These are phyloP conservation scores for Habrosyne pyritoides DNA, from an alignment of 2,888 invertebrate species.

Conservation along the genomic window DNA sequence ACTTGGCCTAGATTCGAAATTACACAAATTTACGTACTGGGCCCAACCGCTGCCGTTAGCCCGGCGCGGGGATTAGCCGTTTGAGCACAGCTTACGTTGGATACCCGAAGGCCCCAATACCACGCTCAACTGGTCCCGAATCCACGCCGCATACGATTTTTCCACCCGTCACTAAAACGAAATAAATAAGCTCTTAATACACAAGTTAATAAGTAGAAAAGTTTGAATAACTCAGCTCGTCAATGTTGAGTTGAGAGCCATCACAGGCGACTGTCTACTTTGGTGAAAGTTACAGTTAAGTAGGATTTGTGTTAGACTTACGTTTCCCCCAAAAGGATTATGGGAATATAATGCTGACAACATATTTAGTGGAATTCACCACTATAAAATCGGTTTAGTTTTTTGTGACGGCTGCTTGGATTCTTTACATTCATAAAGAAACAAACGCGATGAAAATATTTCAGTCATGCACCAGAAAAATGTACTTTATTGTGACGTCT, in stretches of 20 bases:
- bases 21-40: conserved; percentile 81
- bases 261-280: conserved; percentile 79
- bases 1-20: conserved; percentile 82
- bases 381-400: background rate
- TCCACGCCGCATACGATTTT: conserved; percentile 57
- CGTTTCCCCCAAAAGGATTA: conserved; percentile 73
- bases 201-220: conserved; percentile 79
- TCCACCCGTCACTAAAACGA: conserved; percentile 53
- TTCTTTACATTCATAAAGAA: background rate
- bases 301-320: conserved; percentile 78
- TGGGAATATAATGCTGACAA: conserved; percentile 67
- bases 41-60: conserved; percentile 73
- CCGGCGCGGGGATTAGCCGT: conserved; percentile 70
- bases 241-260: conserved; percentile 74
- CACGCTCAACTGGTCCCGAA: conserved; percentile 66
- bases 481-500: background rate
- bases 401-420: background rate
- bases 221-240: conserved; percentile 75
- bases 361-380: conserved; percentile 45
- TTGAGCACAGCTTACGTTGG: conserved; percentile 70
- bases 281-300: conserved; percentile 76
- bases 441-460: background rate
- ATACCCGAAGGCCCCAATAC: conserved; percentile 61
- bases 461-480: background rate
- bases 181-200: conserved; percentile 71